Evolutionary conservation across 2,113 vertebrate species (phyloP).

Genomic region (Pterocles burchelli): DNA sequence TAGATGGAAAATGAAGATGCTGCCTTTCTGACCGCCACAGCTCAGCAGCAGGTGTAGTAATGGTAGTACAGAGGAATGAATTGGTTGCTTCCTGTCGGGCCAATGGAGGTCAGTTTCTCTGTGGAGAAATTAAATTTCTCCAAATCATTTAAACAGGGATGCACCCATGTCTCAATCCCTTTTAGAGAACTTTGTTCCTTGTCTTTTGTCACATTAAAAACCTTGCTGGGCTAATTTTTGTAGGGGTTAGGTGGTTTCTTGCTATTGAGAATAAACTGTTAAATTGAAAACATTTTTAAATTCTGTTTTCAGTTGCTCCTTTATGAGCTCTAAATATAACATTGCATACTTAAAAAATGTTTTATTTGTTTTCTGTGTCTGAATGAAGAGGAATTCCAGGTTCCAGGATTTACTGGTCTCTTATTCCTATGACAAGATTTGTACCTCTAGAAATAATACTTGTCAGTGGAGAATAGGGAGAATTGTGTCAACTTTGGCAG

Average conservation of each 20-base stretch:
- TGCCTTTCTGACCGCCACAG: fast-evolving
- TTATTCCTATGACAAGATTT: background rate
- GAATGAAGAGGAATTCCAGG: background rate
- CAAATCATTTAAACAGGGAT: background rate
- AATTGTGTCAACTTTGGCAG: background rate
- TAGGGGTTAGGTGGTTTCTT: background rate
- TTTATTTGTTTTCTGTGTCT: background rate
- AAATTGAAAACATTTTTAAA: background rate
- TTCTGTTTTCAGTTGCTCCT: background rate
- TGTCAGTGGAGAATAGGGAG: background rate
- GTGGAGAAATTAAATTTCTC: background rate
- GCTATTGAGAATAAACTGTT: background rate
- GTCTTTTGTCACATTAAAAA: background rate
- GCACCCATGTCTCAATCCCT: background rate
- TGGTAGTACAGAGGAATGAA: background rate
- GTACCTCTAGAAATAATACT: background rate
- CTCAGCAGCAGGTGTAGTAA: background rate
- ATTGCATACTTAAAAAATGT: background rate
- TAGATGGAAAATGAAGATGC: background rate
- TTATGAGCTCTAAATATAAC: background rate
- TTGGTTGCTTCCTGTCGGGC: background rate
- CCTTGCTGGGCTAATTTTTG: background rate
- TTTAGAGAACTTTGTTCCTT: background rate
- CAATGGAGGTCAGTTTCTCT: background rate
- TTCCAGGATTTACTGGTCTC: background rate